phyloP scores from a whole-genome alignment of 1,140 invertebrate genomes.

The Pantala flavescens region DNA sequence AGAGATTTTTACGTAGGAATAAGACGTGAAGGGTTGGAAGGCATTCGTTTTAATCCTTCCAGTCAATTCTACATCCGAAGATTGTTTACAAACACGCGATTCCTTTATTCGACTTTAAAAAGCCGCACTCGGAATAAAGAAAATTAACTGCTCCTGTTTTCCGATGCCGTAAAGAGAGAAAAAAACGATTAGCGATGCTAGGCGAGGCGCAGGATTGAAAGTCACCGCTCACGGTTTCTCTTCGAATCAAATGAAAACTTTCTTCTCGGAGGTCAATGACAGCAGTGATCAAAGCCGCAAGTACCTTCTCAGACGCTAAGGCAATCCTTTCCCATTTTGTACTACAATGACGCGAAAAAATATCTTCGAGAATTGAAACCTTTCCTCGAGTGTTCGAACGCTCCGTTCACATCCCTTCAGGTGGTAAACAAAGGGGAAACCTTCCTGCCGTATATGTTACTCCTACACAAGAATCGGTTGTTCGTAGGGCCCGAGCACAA shows the following conservation, averaged over 20 bases:
- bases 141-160: too few species aligned
- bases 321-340: not conserved
- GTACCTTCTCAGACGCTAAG: not conserved
- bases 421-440: not conserved
- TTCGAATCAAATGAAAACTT: not conserved
- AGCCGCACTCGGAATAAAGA: too few species aligned
- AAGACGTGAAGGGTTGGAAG: too few species aligned
- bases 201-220: not conserved
- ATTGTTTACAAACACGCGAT: too few species aligned
- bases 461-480: not conserved
- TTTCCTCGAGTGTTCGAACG: not conserved
- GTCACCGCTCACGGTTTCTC: not conserved
- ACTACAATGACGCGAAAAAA: not conserved
- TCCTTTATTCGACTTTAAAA: too few species aligned
- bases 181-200: not conserved
- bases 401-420: not conserved
- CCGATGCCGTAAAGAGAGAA: too few species aligned
- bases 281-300: not conserved
- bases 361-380: not conserved
- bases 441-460: not conserved
- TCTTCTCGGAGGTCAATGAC: constrained; percentile 7
- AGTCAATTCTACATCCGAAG: too few species aligned
- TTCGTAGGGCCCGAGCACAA: too few species aligned
- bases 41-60: too few species aligned
- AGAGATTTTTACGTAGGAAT: too few species aligned